A percentile compares a stretch with the other conserved stretches of the same genome.
phyloP scores from a whole-genome alignment of 2,888 invertebrate species.

The Pyrgus malvae region DNA sequence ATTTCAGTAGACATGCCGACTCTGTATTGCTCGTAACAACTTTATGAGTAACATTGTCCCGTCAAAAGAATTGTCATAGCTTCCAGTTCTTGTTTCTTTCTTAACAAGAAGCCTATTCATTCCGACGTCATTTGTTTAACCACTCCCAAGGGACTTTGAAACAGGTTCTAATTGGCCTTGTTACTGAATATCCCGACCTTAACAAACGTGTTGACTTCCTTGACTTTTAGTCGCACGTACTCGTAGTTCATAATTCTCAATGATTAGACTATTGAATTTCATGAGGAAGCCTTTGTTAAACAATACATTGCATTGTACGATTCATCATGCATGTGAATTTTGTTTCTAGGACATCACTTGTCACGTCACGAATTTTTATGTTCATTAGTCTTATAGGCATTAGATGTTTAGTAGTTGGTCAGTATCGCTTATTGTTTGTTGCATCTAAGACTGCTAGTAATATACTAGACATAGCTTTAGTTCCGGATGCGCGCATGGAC shows the following conservation, averaged over 20 bases:
- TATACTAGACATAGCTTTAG: too few relatives aligned
- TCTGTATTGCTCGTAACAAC: too few relatives aligned
- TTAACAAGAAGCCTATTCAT: neutral
- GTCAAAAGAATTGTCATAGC: too few relatives aligned
- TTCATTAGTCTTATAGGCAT: too few relatives aligned
- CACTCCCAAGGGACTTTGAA: constrained; percentile 10
- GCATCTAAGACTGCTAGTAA: too few relatives aligned
- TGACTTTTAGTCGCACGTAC: constrained; percentile 7
- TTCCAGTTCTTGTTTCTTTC: too few relatives aligned
- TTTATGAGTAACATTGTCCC: too few relatives aligned
- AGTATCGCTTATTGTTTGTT: too few relatives aligned
- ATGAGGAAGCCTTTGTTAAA: neutral
- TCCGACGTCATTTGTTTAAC: neutral
- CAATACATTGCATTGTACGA: neutral
- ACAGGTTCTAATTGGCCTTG: constrained; percentile 12
- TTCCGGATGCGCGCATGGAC: too few relatives aligned
- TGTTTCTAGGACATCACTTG: neutral
- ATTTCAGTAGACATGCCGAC: too few relatives aligned
- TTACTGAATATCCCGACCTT: constrained; percentile 7
- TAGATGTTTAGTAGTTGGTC: too few relatives aligned
- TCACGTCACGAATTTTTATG: too few relatives aligned
- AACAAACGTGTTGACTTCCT: constrained; percentile 16
- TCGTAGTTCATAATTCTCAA: constrained; percentile 7
- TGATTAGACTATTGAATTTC: constrained; percentile 7
- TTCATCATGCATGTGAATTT: neutral